A percentile compares a stretch with the other conserved stretches of the same genome.
These are phyloP conservation scores for Amphiprion percula DNA, from an alignment of 2,113 vertebrate genomes.

Conservation along the genomic window DNA sequence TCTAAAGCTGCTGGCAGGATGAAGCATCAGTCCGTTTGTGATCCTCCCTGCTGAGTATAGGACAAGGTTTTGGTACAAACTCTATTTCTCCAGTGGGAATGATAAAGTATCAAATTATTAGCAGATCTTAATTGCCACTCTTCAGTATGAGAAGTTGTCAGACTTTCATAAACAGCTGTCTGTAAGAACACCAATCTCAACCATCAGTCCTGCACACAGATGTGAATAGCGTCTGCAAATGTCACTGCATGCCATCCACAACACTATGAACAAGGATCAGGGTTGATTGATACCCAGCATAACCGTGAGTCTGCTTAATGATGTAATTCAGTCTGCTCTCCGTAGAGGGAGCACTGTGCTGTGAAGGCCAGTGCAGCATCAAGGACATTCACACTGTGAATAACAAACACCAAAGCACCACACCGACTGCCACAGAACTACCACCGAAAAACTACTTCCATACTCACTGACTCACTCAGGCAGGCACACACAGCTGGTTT, in stretches of 20 bases:
- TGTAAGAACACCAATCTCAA: conserved; percentile 27
- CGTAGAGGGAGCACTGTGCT: conserved; percentile 73
- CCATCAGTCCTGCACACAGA: conserved; percentile 19
- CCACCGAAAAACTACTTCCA: conserved; percentile 46
- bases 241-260: conserved; percentile 29
- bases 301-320: conserved; percentile 35
- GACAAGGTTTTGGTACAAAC: neutral
- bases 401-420: conserved; percentile 71
- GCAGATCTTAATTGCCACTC: conserved; percentile 4
- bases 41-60: neutral
- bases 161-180: conserved; percentile 20
- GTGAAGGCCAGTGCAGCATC: conserved; percentile 64
- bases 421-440: conserved; percentile 29
- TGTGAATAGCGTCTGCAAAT: conserved; percentile 36
- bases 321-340: conserved; percentile 71
- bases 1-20: conserved; percentile 5
- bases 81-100: conserved; percentile 12
- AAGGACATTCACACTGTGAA: conserved; percentile 79
- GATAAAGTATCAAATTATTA: conserved; percentile 29
- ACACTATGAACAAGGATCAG: conserved; percentile 19
- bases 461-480: conserved; percentile 49
- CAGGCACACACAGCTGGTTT: conserved; percentile 28
- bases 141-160: conserved; percentile 25
- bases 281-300: conserved; percentile 42
- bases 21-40: conserved; percentile 21